Base-by-base conservation (phyloP, 2,113 vertebrate species). In the Anser cygnoides region DNA sequence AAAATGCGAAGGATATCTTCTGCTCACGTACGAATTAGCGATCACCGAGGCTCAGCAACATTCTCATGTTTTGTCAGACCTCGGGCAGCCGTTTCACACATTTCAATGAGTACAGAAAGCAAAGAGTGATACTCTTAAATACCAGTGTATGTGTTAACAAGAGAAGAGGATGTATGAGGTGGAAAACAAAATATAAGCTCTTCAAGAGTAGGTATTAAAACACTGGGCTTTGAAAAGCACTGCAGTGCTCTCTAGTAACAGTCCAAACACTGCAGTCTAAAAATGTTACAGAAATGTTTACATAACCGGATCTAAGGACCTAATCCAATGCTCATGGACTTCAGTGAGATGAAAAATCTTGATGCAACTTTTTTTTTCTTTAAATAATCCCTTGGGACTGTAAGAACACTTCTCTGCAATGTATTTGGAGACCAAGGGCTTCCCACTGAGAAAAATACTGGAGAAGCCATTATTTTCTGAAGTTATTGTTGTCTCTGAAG, bases 261-360 rank as follows among this genome's bases (percentile, higher is more conserved):
- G 39, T n/a, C 39, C 92, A 93, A 94, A 94, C 11, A 78, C 39
- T 67, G 66, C 67, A 67, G 79, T 57, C 87, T 94, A 93, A 93
- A 95, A 91, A 85, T 50, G 84, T 74, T 90, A 81, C 85, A 86
- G 94, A 88, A 96, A 83, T 83, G 79, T 95, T 95, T 96, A 91
- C 28, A 35, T 92, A 96, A 91, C 72, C 9, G 2, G 90, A 96
- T 91, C 91, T 91, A 62, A 90, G 81, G 72, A 74, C 79, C 75
- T 95, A 95, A 95, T 95, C 86, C 92, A 92, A 49, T 43, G 77
- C 73, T 92, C 73, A 41, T 1, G n/a, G 80, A 84, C 88, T 89
- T 90, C 77, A 92, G 57, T 41, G 76, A 94, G 83, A 81, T 65
- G 84, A 81, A 89, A 94, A 92, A 78, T 76, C 95, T 94, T 84